Evolutionary conservation across 2,113 vertebrate species (phyloP).

Genomic region (Tympanuchus pallidicinctus): DNA sequence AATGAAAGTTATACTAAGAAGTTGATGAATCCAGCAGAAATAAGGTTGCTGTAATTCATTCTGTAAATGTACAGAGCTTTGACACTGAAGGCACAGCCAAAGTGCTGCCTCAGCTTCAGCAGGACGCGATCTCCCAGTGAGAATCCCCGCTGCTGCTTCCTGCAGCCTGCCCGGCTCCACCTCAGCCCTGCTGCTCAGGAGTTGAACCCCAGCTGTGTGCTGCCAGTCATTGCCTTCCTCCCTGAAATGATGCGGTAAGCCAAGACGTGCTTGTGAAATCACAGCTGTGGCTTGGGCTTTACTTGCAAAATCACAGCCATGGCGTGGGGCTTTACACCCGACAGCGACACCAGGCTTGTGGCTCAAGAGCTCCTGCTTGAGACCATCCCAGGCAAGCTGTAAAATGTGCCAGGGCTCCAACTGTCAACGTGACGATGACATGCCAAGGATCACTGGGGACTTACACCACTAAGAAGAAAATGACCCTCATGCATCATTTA

Average conservation of each 20-base stretch:
- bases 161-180: neutral
- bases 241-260: neutral
- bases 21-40: neutral
- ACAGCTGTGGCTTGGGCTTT: neutral
- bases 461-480: neutral
- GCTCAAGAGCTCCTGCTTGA: fast-evolving
- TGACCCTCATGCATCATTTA: neutral
- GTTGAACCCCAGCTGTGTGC: neutral
- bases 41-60: neutral
- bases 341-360: fast-evolving
- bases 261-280: neutral
- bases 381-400: fast-evolving
- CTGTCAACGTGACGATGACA: neutral
- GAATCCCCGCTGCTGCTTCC: neutral
- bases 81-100: neutral
- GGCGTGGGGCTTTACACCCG: fast-evolving
- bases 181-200: neutral
- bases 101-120: neutral
- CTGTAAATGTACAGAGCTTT: neutral
- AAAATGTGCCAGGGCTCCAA: neutral
- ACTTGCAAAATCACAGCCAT: neutral
- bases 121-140: neutral
- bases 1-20: neutral
- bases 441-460: neutral
- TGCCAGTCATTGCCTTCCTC: neutral